Evolutionary conservation across 37 sponge, comb jelly and placozoan genomes (phyloP).

Genomic region (Aphrocallistes beatrix): DNA sequence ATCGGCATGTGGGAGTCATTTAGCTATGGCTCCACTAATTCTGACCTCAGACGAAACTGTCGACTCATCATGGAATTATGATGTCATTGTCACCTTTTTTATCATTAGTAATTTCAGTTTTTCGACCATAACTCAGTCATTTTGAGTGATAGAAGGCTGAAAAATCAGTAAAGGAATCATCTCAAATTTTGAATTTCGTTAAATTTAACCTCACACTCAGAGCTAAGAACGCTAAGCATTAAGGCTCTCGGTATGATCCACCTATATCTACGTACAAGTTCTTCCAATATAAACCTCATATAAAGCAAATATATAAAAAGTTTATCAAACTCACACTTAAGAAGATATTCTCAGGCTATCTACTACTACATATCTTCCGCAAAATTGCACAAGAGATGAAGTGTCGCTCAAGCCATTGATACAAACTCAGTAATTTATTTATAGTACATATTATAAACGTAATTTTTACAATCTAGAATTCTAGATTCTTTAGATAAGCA

Average conservation of each 20-base stretch:
- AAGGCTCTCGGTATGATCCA: background rate
- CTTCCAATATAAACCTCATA: background rate
- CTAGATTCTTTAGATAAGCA: background rate
- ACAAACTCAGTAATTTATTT: background rate
- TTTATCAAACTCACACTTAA: background rate
- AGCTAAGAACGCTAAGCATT: background rate
- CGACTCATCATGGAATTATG: too few relatives aligned
- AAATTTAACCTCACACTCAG: background rate
- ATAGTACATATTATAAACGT: background rate
- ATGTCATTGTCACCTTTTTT: too few relatives aligned
- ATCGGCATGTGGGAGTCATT: too few relatives aligned
- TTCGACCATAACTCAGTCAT: too few relatives aligned
- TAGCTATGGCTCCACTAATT: too few relatives aligned
- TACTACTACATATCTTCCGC: background rate
- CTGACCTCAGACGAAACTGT: too few relatives aligned
- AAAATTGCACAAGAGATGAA: background rate
- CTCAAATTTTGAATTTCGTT: background rate
- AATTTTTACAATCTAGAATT: background rate
- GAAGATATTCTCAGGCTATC: background rate
- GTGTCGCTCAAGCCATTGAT: background rate
- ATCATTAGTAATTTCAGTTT: too few relatives aligned
- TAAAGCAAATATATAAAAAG: background rate
- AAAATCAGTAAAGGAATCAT: background rate
- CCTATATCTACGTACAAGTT: too few relatives aligned
- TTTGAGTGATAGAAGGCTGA: background rate